A percentile compares a stretch with the other conserved stretches of the same genome.
These are phyloP conservation scores for Platalea minor DNA, from an alignment of 2,797 vertebrate genomes.

Conservation along the genomic window DNA sequence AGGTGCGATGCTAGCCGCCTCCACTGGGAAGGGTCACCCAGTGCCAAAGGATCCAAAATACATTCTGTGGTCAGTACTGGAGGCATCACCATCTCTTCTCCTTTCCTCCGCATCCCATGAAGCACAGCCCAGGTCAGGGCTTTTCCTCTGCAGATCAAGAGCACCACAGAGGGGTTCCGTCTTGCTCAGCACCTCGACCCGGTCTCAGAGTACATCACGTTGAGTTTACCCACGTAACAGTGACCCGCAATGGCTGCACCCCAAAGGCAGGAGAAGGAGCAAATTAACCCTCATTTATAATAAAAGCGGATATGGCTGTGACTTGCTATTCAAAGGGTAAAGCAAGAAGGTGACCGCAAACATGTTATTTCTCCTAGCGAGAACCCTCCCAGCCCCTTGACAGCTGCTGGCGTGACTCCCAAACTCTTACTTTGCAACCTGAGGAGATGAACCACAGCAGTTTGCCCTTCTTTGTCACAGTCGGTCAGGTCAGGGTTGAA, in stretches of 20 bases:
- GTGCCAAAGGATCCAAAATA: not conserved
- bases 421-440: not conserved
- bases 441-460: not conserved
- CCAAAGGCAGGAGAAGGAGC: not conserved
- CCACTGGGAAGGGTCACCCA: not conserved
- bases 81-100: not conserved
- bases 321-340: not conserved
- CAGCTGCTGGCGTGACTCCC: not conserved
- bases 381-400: not conserved
- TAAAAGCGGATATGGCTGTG: not conserved
- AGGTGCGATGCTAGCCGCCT: not conserved
- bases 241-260: not conserved
- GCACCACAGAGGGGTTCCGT: not conserved
- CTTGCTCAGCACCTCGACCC: rapidly evolving
- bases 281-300: not conserved
- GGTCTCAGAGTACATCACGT: not conserved
- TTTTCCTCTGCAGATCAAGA: not conserved
- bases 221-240: not conserved
- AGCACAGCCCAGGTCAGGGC: not conserved
- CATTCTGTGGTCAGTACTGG: not conserved
- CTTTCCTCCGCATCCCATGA: not conserved
- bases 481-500: not conserved
- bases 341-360: not conserved
- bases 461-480: not conserved
- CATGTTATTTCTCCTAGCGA: not conserved